These are phyloP conservation scores for Melanotus villosus DNA, from an alignment of 2,888 invertebrate species.

Conservation along the genomic window DNA sequence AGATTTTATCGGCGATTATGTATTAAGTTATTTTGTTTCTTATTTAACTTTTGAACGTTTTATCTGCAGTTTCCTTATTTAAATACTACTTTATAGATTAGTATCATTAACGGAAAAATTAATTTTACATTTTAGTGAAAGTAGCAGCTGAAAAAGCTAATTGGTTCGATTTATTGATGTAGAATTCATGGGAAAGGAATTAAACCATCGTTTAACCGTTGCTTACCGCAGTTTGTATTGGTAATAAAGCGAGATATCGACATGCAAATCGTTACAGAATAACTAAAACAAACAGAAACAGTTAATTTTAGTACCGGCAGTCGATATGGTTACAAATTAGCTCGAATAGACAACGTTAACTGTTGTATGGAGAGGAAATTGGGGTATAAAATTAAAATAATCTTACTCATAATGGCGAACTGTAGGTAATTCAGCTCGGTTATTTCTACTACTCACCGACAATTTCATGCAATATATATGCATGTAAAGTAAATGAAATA, in stretches of 20 bases:
- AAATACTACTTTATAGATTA: neutral
- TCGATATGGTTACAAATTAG: conserved; percentile 10
- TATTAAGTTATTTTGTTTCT: too few species aligned
- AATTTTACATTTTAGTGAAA: conserved; percentile 17
- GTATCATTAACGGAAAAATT: conserved; percentile 1
- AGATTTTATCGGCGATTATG: too few species aligned
- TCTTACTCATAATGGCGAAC: neutral
- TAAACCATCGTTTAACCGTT: conserved; percentile 17
- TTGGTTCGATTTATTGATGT: conserved; percentile 21
- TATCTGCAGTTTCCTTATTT: neutral
- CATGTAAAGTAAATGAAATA: conserved; percentile 10
- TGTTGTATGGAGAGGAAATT: conserved; percentile 2
- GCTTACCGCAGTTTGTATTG: neutral
- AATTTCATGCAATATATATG: conserved; percentile 2
- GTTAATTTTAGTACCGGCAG: conserved; percentile 18
- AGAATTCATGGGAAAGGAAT: conserved; percentile 19
- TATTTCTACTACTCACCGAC: neutral
- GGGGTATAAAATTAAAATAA: conserved; percentile 11
- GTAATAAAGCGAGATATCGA: conserved; percentile 10
- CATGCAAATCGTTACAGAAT: conserved; percentile 2
- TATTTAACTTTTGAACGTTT: neutral
- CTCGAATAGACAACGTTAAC: conserved; percentile 8
- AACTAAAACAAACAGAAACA: conserved; percentile 8
- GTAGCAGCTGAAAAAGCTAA: conserved; percentile 15
- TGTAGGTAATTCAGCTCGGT: neutral